Conservation (phyloP, 2,888 invertebrate genomes). For the Papilio protenor region DNA sequence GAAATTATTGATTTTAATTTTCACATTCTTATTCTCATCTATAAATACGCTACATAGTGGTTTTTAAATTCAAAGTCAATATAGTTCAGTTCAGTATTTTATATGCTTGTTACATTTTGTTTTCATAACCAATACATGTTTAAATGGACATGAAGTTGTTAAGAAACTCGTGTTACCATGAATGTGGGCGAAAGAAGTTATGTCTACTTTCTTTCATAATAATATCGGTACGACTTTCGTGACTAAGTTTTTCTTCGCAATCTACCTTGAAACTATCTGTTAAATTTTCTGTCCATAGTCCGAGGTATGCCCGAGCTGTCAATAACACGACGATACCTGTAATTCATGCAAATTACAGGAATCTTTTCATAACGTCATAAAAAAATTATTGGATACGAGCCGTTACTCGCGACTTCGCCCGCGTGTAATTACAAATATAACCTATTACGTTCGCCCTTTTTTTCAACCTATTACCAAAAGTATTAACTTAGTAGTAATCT, state of each 20-base stretch:
- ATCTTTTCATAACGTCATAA: too few species aligned
- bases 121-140: background rate
- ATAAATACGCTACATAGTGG: background rate
- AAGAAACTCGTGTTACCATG: constrained; percentile 12
- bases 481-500: too few species aligned
- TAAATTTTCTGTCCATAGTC: background rate
- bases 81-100: background rate
- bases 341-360: too few species aligned
- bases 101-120: background rate
- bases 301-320: too few species aligned
- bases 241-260: background rate
- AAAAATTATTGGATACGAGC: too few species aligned
- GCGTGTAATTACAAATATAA: too few species aligned
- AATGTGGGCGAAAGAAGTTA: background rate
- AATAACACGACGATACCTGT: too few species aligned
- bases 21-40: too few species aligned
- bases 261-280: background rate
- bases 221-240: background rate
- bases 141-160: background rate
- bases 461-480: too few species aligned
- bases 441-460: too few species aligned
- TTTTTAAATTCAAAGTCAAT: background rate
- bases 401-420: too few species aligned
- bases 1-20: too few species aligned
- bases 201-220: constrained; percentile 7